A percentile compares a stretch with the other conserved stretches of the same genome.
phyloP scores from a whole-genome alignment of 2,888 invertebrate genomes.

The Hemicrepidius hirtus region DNA sequence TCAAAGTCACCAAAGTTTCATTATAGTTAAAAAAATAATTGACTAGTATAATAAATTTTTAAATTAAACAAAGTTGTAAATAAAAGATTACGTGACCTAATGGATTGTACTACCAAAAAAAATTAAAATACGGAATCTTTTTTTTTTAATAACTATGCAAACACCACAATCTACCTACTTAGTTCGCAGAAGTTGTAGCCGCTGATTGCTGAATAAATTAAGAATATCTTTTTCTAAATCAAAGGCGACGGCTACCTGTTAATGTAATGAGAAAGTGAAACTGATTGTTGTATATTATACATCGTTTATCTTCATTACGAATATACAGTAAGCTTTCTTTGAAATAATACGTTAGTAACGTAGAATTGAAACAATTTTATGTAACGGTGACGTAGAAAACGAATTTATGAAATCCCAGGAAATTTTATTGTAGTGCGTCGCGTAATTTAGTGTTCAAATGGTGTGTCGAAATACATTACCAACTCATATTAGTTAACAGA shows the following conservation, averaged over 20 bases:
- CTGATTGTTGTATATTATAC: slow-evolving; percentile 12
- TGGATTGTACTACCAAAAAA: too few species aligned
- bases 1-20: too few species aligned
- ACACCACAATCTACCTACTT: not conserved
- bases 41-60: too few species aligned
- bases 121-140: too few species aligned
- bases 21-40: too few species aligned
- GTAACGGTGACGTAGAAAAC: slow-evolving; percentile 8
- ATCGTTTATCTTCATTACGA: slow-evolving; percentile 27
- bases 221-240: slow-evolving; percentile 7
- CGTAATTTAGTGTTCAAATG: slow-evolving; percentile 30
- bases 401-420: slow-evolving; percentile 21
- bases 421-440: slow-evolving; percentile 11
- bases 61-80: too few species aligned
- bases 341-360: not conserved
- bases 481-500: not conserved
- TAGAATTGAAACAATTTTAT: slow-evolving; percentile 2
- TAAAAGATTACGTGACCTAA: too few species aligned
- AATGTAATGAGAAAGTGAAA: slow-evolving; percentile 20
- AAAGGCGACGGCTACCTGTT: not conserved
- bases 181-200: not conserved
- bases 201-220: not conserved
- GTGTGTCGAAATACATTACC: slow-evolving; percentile 33
- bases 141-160: too few species aligned
- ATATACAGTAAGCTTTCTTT: slow-evolving; percentile 6